phyloP scores from a whole-genome alignment of 2,113 vertebrate genomes.

The Cynopterus brachyotis region DNA sequence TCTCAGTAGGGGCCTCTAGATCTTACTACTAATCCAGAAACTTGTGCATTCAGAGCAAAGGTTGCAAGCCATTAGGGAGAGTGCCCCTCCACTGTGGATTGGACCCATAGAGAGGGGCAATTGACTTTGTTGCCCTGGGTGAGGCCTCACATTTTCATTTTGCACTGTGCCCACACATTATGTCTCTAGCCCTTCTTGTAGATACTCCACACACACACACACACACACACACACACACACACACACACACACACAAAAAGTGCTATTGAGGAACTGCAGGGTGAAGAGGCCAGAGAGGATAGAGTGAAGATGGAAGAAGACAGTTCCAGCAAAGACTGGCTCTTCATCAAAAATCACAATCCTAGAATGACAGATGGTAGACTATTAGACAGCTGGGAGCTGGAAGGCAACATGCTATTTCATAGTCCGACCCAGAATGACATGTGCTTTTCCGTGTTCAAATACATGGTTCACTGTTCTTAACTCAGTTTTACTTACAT shows the following conservation, averaged over 20 bases:
- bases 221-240: neutral
- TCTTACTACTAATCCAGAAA: neutral
- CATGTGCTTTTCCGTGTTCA: neutral
- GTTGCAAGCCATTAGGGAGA: neutral
- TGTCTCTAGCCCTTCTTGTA: neutral
- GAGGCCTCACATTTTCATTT: neutral
- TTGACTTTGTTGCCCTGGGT: neutral
- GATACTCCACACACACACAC: neutral
- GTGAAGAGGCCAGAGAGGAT: neutral
- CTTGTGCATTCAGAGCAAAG: neutral
- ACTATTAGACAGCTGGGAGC: neutral
- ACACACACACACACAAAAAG: neutral
- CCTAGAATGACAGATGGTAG: neutral
- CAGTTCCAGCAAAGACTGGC: neutral
- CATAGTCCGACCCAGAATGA: neutral
- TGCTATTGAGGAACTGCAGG: neutral
- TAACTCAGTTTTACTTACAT: slow-evolving; percentile 9
- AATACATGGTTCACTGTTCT: neutral
- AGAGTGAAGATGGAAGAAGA: neutral
- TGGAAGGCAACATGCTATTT: neutral
- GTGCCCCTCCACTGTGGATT: neutral
- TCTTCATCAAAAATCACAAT: neutral
- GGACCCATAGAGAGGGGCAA: neutral
- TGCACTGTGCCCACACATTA: neutral
- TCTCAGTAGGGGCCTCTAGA: neutral